Evolutionary conservation across 2,797 vertebrate species (phyloP).

Genomic region (Australoheros facetus): DNA sequence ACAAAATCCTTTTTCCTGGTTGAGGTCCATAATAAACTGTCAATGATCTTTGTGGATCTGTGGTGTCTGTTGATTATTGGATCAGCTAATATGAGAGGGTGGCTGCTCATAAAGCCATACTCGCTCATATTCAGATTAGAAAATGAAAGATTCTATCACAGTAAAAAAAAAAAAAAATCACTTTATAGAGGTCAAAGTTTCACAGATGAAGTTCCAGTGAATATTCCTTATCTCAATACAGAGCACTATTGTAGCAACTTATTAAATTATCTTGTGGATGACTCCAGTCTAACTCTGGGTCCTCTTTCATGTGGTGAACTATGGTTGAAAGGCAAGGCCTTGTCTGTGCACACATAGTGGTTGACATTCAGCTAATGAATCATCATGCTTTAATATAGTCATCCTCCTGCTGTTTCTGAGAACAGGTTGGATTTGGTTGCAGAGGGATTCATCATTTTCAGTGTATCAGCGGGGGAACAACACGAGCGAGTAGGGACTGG

Average conservation of each 20-base stretch:
- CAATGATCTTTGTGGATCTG: slow-evolving; percentile 9
- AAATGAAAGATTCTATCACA: slow-evolving; percentile 43
- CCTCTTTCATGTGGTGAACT: slow-evolving; percentile 64
- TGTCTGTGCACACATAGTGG: slow-evolving; percentile 56
- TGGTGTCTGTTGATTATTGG: slow-evolving; percentile 25
- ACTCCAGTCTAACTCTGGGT: slow-evolving; percentile 65
- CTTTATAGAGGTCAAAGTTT: slow-evolving; percentile 47
- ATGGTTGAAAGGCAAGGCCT: slow-evolving; percentile 53
- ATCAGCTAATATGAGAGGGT: slow-evolving; percentile 24
- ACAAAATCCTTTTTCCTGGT: slow-evolving; percentile 9
- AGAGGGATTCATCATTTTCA: slow-evolving; percentile 45
- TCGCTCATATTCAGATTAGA: slow-evolving; percentile 20
- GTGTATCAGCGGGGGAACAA: slow-evolving; percentile 37
- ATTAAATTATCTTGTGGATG: slow-evolving; percentile 64
- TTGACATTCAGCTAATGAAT: slow-evolving; percentile 78
- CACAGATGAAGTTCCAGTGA: slow-evolving; percentile 42
- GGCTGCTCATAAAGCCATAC: slow-evolving; percentile 15
- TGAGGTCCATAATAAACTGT: slow-evolving; percentile 8
- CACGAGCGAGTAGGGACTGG: slow-evolving; percentile 3
- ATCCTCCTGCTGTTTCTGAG: slow-evolving; percentile 65
- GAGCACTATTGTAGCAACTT: slow-evolving; percentile 43
- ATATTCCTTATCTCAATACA: slow-evolving; percentile 51
- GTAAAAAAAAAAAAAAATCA: slow-evolving; percentile 16
- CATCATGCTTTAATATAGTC: slow-evolving; percentile 65
- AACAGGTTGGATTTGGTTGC: slow-evolving; percentile 54